Evolutionary conservation across 2,888 invertebrate species (phyloP).

Genomic region (Drosophila sordidula): DNA sequence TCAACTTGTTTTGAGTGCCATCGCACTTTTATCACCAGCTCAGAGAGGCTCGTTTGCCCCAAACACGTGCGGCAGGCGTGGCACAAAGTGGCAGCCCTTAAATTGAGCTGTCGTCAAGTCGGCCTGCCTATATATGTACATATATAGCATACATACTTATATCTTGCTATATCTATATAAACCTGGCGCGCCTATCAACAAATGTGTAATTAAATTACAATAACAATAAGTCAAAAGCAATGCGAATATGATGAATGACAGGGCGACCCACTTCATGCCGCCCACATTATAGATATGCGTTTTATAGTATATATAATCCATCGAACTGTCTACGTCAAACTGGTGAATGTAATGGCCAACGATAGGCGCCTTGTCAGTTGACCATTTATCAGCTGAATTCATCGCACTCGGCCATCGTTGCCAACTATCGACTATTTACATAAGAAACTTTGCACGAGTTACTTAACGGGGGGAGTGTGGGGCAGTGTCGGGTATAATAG

Average conservation of each 20-base stretch:
- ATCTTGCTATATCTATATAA: constrained; percentile 21
- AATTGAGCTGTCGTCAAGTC: constrained; percentile 36
- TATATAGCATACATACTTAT: no score
- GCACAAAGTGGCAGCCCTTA: constrained; percentile 7
- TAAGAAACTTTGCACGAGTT: constrained; percentile 48
- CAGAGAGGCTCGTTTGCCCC: constrained; percentile 11
- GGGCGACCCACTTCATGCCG: background rate
- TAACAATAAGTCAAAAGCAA: constrained; percentile 14
- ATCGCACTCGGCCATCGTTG: constrained; percentile 14
- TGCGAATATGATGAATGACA: constrained; percentile 41
- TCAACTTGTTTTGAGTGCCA: constrained; percentile 10
- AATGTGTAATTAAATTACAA: constrained; percentile 39
- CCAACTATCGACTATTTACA: constrained; percentile 45
- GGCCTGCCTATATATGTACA: background rate
- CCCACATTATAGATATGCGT: constrained; percentile 10
- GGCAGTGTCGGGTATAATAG: background rate
- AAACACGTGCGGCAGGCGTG: constrained; percentile 50
- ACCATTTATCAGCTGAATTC: constrained; percentile 61
- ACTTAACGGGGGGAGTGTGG: background rate
- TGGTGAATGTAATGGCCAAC: constrained; percentile 24
- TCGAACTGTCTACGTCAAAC: constrained; percentile 28
- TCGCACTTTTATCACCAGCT: constrained; percentile 11
- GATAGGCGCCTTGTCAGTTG: constrained; percentile 46
- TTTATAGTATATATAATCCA: constrained; percentile 8
- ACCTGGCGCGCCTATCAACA: constrained; percentile 28